Evolutionary conservation across 2,888 invertebrate species (phyloP).

Genomic region (Latrodectus hesperus): DNA sequence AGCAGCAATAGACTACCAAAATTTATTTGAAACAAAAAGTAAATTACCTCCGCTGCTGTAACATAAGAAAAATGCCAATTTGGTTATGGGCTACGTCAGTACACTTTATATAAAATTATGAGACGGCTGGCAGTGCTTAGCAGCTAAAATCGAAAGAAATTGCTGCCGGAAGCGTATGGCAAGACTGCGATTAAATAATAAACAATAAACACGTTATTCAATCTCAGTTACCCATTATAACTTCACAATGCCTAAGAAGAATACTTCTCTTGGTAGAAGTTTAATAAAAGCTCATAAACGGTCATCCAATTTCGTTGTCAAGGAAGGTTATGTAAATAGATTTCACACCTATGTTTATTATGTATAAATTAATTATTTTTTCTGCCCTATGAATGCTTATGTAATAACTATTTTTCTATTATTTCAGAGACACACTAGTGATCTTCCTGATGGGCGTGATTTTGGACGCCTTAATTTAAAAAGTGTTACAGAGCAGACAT

Average conservation of each 20-base stretch:
- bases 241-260: conserved; percentile 42
- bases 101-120: no score
- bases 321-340: conserved; percentile 39
- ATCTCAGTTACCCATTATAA: no score
- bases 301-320: conserved; percentile 5
- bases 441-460: conserved; percentile 91
- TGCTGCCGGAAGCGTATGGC: no score
- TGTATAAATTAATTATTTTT: not conserved
- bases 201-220: no score
- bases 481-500: conserved; percentile 96
- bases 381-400: not conserved
- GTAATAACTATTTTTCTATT: not conserved
- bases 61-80: no score
- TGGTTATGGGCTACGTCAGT: no score
- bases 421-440: conserved; percentile 77
- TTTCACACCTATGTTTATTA: not conserved
- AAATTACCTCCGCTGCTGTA: no score
- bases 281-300: conserved; percentile 54
- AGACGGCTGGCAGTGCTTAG: no score
- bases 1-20: no score
- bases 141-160: no score
- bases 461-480: conserved; percentile 92
- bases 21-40: no score
- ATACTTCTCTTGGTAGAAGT: conserved; percentile 11
- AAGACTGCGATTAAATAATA: no score